phyloP scores from a whole-genome alignment of 1,140 invertebrate genomes.

The Camponotus pennsylvanicus region DNA sequence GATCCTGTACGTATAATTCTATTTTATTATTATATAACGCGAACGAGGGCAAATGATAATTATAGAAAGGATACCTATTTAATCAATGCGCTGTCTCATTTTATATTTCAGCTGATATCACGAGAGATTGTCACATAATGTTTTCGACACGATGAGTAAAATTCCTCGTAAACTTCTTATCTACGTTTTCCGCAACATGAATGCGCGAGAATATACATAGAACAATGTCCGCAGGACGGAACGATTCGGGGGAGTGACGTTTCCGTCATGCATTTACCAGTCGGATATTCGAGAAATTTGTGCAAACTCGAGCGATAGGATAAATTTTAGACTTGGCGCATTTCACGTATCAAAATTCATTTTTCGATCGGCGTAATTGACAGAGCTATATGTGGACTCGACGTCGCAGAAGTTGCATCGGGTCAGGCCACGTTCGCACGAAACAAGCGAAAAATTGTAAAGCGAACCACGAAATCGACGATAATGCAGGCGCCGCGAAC shows the following conservation, averaged over 20 bases:
- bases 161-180: slow-evolving; percentile 10
- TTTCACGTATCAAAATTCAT: slow-evolving; percentile 6
- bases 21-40: background rate
- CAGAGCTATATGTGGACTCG: background rate
- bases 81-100: background rate
- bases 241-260: slow-evolving; percentile 20
- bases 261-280: slow-evolving; percentile 17
- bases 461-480: slow-evolving; percentile 58
- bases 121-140: background rate
- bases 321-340: slow-evolving; percentile 18
- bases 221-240: slow-evolving; percentile 12
- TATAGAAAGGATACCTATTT: background rate
- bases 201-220: background rate
- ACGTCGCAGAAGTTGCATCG: slow-evolving; percentile 29
- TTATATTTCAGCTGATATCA: background rate
- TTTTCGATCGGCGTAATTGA: slow-evolving; percentile 39
- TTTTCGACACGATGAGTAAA: background rate
- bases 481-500: slow-evolving; percentile 47
- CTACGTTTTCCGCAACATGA: slow-evolving; percentile 23
- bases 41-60: background rate
- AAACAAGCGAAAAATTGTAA: slow-evolving; percentile 37
- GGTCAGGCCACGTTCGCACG: background rate
- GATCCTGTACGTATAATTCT: background rate
- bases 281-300: slow-evolving; percentile 25
- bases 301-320: background rate